These are phyloP conservation scores for Ophioninae sp. DNA, from an alignment of 2,888 invertebrate species.

Conservation along the genomic window DNA sequence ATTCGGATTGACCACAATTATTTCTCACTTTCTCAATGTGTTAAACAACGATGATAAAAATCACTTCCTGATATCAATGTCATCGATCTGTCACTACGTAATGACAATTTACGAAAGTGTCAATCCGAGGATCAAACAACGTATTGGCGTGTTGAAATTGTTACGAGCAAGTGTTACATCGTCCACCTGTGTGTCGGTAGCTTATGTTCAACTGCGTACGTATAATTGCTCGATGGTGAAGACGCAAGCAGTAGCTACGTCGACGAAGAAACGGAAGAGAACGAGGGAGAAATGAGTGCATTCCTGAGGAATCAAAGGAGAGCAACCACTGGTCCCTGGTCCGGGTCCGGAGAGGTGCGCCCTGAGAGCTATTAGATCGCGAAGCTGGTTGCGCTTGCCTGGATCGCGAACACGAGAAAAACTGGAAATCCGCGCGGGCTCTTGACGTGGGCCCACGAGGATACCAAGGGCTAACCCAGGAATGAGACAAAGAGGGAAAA, in stretches of 20 bases:
- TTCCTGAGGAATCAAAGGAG: conserved; percentile 57
- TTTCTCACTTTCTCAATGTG: neutral
- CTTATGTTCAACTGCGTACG: conserved; percentile 50
- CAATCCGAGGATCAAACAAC: neutral
- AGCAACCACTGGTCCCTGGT: conserved; percentile 52
- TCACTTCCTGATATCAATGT: neutral
- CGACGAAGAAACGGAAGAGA: conserved; percentile 58
- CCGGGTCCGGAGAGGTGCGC: conserved; percentile 60
- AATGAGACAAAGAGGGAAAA: conserved; percentile 24
- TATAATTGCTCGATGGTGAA: conserved; percentile 42
- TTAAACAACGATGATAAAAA: neutral
- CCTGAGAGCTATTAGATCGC: conserved; percentile 76
- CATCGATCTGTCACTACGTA: neutral
- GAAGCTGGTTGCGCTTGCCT: conserved; percentile 71
- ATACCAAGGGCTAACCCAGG: conserved; percentile 65
- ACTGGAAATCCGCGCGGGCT: conserved; percentile 77
- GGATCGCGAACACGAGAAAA: conserved; percentile 72
- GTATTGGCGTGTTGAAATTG: neutral
- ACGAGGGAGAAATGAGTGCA: conserved; percentile 33
- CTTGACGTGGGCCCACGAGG: conserved; percentile 70
- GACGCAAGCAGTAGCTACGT: conserved; percentile 8
- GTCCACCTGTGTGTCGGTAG: conserved; percentile 18
- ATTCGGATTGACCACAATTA: neutral
- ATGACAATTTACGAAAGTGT: neutral
- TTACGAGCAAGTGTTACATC: neutral